Percentiles rank a stretch among this genome's conserved stretches.
Evolutionary conservation across 2,888 invertebrate species (phyloP).

Genomic region (Lapara coniferarum): DNA sequence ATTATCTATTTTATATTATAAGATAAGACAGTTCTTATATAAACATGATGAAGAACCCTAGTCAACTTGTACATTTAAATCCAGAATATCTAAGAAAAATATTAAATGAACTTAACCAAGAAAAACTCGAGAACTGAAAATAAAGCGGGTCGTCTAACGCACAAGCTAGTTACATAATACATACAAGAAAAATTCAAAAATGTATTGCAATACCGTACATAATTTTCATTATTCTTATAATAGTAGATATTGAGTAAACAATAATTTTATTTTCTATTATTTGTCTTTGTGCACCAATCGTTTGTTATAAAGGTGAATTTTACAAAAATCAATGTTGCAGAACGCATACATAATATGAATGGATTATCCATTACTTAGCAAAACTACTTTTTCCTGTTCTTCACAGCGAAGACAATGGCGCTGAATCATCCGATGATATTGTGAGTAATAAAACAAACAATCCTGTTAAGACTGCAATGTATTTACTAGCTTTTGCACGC

Average conservation of each 20-base stretch:
- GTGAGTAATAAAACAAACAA: slow-evolving; percentile 18
- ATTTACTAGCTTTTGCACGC: too few relatives aligned
- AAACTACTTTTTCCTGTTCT: not conserved
- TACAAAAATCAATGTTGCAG: not conserved
- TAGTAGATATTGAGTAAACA: too few relatives aligned
- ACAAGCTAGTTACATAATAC: too few relatives aligned
- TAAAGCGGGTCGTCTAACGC: too few relatives aligned
- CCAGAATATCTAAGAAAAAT: too few relatives aligned
- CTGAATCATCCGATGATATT: not conserved
- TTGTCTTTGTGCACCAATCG: too few relatives aligned
- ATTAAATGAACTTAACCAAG: too few relatives aligned
- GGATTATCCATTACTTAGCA: not conserved
- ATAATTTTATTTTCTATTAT: too few relatives aligned
- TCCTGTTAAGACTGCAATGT: not conserved
- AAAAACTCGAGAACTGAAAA: too few relatives aligned
- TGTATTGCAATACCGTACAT: too few relatives aligned
- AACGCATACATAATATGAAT: not conserved
- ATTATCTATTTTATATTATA: not conserved
- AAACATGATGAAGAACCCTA: not conserved
- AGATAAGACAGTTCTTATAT: not conserved
- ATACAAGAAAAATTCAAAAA: too few relatives aligned
- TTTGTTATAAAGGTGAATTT: not conserved
- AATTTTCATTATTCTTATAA: too few relatives aligned
- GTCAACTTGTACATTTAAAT: not conserved
- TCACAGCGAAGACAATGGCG: slow-evolving; percentile 6